Evolutionary conservation across 2,797 vertebrate species (phyloP).

Genomic region (Nyctalus aviator): DNA sequence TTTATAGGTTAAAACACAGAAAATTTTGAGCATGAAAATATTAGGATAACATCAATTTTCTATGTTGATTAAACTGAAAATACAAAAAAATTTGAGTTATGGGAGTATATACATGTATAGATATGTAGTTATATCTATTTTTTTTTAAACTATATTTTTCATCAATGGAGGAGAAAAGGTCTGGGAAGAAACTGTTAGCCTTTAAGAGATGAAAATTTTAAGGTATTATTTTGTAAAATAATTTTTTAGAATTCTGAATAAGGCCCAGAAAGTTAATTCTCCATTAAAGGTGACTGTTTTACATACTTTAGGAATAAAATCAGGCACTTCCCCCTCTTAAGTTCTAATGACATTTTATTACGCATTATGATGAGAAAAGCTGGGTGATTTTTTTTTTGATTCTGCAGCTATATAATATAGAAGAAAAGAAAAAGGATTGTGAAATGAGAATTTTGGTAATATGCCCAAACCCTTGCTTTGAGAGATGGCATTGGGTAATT

Average conservation of each 20-base stretch:
- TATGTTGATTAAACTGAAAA: constrained; percentile 26
- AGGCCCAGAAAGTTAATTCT: constrained; percentile 50
- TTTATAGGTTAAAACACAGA: constrained; percentile 34
- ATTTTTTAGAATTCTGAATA: constrained; percentile 28
- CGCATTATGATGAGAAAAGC: background rate
- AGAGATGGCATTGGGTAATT: constrained; percentile 37
- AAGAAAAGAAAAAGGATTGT: background rate
- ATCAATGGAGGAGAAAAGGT: constrained; percentile 18
- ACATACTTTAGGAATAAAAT: background rate
- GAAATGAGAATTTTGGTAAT: background rate
- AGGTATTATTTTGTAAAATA: constrained; percentile 32
- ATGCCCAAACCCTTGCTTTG: background rate
- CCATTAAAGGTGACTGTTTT: constrained; percentile 7
- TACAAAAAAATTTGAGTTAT: constrained; percentile 10
- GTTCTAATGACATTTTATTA: constrained; percentile 54
- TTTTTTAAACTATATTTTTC: constrained; percentile 61
- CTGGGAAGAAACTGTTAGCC: constrained; percentile 15
- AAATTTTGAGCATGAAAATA: constrained; percentile 30
- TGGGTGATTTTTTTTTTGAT: constrained; percentile 47
- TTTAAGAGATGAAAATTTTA: constrained; percentile 49
- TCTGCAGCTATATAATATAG: background rate
- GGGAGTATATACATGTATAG: background rate
- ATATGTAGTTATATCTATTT: background rate
- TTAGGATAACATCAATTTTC: background rate
- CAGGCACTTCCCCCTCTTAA: background rate